Evolutionary conservation across 2,888 invertebrate species (phyloP), one percentile per base, ranked within the genome.

Genomic region (Bursaphelenchus okinawaensis): DNA sequence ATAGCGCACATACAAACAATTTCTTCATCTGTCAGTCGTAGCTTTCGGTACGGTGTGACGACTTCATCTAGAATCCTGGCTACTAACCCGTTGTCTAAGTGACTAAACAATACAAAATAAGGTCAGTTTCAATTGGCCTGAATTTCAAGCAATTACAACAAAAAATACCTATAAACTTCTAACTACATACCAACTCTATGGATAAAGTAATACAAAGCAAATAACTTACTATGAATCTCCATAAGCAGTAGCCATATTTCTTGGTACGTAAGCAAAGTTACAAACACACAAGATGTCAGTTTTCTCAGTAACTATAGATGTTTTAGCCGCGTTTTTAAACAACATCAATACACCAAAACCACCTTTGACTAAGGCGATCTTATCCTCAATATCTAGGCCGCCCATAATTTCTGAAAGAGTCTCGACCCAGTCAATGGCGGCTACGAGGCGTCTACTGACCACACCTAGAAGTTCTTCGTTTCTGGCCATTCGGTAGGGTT

Each of bases 341-440:
- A 79, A 71, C 72, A 76, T 74, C 9, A 79, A 64, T 1, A 74
- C 75, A 19, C 71, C 72, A 57, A 75, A 77, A 1, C 71, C 66
- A 23, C 64, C 69, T 59, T 77, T 77, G 16, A 80, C 70, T 20
- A 79, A 64, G 7, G 71, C 66, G 7, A 77, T 75, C 71, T 73
- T 72, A 63, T 80, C 80, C 22, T 80, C 76, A 0, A 66, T 63
- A 3, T 67, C 67, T 7, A 79, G 57, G 7, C 72, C 70, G 24
- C 70, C 71, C 29, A 80, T 66, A 50, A 78, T 55, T 23, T 79
- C 79, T 0, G 76, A 69, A 28, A 80, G 57, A 26, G 67, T 52
- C 40, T 78, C 76, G 8, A 80, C 77, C 80, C 80, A 80, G 68
- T 80, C 80, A 52, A 80, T 74, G n/a, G 79, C 77, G 1, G 80